phyloP scores from a whole-genome alignment of 2,113 vertebrate species.

The Sula dactylatra region DNA sequence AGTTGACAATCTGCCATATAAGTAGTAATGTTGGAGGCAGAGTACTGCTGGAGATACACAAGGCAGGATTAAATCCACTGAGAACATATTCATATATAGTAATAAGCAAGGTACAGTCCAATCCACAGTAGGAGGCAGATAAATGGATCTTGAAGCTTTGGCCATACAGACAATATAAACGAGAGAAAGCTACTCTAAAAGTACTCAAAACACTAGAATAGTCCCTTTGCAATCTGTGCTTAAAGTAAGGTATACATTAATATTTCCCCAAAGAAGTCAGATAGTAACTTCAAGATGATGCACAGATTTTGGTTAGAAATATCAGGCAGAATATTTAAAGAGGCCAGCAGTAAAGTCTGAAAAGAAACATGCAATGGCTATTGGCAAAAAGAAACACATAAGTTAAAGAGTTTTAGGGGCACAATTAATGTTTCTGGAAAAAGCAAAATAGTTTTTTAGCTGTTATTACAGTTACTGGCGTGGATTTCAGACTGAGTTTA shows the following conservation, averaged over 20 bases:
- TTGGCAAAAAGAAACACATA: not conserved
- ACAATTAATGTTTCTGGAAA: not conserved
- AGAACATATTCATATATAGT: too few species aligned
- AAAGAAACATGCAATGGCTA: not conserved
- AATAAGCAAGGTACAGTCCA: not conserved
- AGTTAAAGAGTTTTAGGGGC: not conserved
- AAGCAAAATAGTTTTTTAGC: not conserved
- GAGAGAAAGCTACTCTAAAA: not conserved
- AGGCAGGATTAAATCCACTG: not conserved
- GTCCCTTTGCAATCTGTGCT: not conserved
- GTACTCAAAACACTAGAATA: not conserved
- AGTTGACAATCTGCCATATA: not conserved
- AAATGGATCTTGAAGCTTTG: not conserved
- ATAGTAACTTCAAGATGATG: not conserved
- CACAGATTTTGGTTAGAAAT: not conserved
- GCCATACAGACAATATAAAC: not conserved
- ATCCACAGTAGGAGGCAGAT: not conserved
- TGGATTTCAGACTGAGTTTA: not conserved
- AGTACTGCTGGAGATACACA: not conserved
- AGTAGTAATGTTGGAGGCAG: not conserved
- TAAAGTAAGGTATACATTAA: not conserved
- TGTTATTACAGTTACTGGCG: not conserved
- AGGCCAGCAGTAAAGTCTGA: not conserved
- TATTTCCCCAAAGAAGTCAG: not conserved
- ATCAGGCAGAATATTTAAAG: not conserved